Evolutionary conservation across 2,888 invertebrate genomes (phyloP).

Genomic region (Lagria hirta): DNA sequence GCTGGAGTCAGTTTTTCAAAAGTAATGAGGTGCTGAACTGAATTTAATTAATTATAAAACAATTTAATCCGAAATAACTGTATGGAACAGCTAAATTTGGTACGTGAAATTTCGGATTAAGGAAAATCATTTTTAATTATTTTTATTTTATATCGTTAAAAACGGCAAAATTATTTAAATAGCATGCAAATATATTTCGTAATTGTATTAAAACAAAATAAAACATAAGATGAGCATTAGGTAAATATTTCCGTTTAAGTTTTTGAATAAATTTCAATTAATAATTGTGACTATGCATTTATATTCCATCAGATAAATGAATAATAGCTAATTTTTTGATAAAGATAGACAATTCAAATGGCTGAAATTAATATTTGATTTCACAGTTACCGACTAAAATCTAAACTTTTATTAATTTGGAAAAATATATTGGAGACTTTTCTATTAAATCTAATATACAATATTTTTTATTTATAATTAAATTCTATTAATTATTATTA

Average conservation of each 20-base stretch:
- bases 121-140: slow-evolving; percentile 18
- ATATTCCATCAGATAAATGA: slow-evolving; percentile 24
- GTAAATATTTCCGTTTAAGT: slow-evolving; percentile 27
- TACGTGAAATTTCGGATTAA: slow-evolving; percentile 16
- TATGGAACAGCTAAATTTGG: slow-evolving; percentile 18
- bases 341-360: too few relatives aligned
- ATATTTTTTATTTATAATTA: too few relatives aligned
- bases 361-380: too few relatives aligned
- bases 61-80: slow-evolving; percentile 9
- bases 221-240: slow-evolving; percentile 29
- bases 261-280: slow-evolving; percentile 19
- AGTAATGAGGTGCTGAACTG: slow-evolving; percentile 4
- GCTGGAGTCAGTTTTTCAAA: slow-evolving; percentile 1
- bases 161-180: slow-evolving; percentile 29
- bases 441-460: too few relatives aligned
- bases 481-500: too few relatives aligned
- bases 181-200: slow-evolving; percentile 27
- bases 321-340: too few relatives aligned
- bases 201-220: slow-evolving; percentile 27
- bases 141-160: slow-evolving; percentile 26
- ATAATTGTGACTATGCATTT: slow-evolving; percentile 19
- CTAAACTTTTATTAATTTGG: too few relatives aligned
- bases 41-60: slow-evolving; percentile 12
- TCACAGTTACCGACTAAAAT: too few relatives aligned
- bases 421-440: too few relatives aligned